phyloP scores from a whole-genome alignment of 2,113 vertebrate species.

The Corydoras maculifer region DNA sequence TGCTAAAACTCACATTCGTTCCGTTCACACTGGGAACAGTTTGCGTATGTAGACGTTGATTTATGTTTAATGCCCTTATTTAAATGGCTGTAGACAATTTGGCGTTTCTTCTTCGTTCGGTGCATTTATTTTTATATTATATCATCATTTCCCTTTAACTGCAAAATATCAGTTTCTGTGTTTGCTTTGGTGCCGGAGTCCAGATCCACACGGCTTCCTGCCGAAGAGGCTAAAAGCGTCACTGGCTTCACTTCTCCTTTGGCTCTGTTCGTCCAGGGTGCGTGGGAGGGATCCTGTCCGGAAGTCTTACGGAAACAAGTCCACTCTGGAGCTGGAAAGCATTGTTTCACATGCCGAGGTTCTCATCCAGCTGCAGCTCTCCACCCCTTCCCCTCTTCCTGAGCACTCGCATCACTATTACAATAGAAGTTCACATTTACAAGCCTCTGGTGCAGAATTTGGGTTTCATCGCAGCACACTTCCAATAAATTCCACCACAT shows the following conservation, averaged over 20 bases:
- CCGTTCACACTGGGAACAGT: too few relatives aligned
- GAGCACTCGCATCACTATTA: conserved; percentile 11
- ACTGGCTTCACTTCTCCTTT: conserved; percentile 1
- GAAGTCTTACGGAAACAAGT: conserved; percentile 34
- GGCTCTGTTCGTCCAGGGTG: conserved; percentile 15
- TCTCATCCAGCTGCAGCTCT: conserved; percentile 33
- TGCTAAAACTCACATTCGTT: too few relatives aligned
- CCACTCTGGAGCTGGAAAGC: conserved; percentile 28
- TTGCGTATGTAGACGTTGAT: too few relatives aligned
- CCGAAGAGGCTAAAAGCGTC: conserved; percentile 21
- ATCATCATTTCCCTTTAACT: background rate
- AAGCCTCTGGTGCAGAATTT: background rate
- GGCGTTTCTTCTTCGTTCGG: too few relatives aligned
- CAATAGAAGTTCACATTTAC: background rate
- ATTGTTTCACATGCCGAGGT: conserved; percentile 37
- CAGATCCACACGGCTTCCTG: conserved; percentile 10
- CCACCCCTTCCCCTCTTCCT: conserved; percentile 34
- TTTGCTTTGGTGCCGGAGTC: background rate
- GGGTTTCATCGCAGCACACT: background rate
- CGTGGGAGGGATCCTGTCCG: conserved; percentile 41
- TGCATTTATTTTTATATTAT: background rate
- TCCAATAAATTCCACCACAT: too few relatives aligned
- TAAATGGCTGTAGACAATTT: too few relatives aligned
- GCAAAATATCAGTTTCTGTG: background rate
- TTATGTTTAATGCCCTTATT: too few relatives aligned